These are phyloP conservation scores for Struthidea cinerea DNA, from an alignment of 2,113 vertebrate genomes.

Conservation along the genomic window DNA sequence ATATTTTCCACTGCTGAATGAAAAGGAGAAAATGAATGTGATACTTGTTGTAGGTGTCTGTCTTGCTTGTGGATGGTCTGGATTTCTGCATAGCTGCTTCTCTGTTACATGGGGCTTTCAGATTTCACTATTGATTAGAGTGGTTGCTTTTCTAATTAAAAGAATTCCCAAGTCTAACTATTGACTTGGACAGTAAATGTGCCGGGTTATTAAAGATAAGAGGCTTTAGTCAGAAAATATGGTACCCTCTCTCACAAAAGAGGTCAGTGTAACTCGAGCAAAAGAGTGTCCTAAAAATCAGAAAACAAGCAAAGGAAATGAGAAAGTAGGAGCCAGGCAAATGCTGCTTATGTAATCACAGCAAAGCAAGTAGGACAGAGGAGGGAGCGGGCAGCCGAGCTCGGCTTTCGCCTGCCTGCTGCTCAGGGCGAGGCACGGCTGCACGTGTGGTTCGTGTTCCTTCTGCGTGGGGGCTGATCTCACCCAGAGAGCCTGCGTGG, in stretches of 20 bases:
- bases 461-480: rapidly evolving
- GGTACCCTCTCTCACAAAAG: not conserved
- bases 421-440: not conserved
- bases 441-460: not conserved
- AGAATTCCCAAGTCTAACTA: slow-evolving; percentile 17
- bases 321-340: slow-evolving; percentile 9
- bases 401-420: rapidly evolving
- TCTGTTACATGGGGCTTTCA: not conserved
- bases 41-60: not conserved
- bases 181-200: not conserved
- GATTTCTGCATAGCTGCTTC: not conserved
- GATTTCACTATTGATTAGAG: slow-evolving; percentile 3
- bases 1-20: slow-evolving; percentile 20
- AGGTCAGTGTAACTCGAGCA: slow-evolving; percentile 53
- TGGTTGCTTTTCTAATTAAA: slow-evolving; percentile 15
- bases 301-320: not conserved
- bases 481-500: not conserved
- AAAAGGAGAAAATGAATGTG: not conserved
- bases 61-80: not conserved
- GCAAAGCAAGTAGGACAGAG: slow-evolving; percentile 36
- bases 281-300: slow-evolving; percentile 47
- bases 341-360: slow-evolving; percentile 23
- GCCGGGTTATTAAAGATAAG: not conserved
- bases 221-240: slow-evolving; percentile 35
- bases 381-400: not conserved